Percentiles rank a stretch among this genome's conserved stretches.
phyloP scores from a whole-genome alignment of 2,797 vertebrate genomes.

The Sebastes ruberrimus region DNA sequence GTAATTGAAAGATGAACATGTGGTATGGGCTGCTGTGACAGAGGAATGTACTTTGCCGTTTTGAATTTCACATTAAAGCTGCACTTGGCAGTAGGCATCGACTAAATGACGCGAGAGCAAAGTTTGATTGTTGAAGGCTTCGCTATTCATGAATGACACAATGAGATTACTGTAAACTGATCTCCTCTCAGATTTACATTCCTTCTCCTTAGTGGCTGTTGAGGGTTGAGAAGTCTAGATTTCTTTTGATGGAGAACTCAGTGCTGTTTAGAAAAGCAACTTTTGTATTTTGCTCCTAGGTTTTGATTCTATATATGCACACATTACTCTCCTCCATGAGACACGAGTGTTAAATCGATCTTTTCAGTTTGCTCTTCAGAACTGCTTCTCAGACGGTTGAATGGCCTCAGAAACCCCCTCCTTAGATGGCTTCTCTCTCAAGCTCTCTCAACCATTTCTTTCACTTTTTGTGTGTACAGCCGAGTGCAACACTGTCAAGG shows the following conservation, averaged over 20 bases:
- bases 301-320: not conserved
- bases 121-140: constrained; percentile 38
- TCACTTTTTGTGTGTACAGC: not conserved
- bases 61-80: constrained; percentile 61
- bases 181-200: constrained; percentile 43
- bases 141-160: constrained; percentile 26
- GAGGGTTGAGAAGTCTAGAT: not conserved
- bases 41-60: constrained; percentile 55
- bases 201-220: constrained; percentile 14
- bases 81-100: constrained; percentile 37
- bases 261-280: not conserved
- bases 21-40: constrained; percentile 24
- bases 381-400: not conserved
- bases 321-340: not conserved
- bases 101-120: constrained; percentile 16
- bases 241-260: not conserved
- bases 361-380: not conserved
- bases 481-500: not conserved
- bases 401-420: not conserved
- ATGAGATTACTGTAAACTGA: constrained; percentile 42
- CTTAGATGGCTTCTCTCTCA: not conserved
- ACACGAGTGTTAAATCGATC: too few species aligned
- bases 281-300: not conserved
- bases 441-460: not conserved
- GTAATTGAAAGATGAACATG: constrained; percentile 40